Conservation (phyloP, 2,797 vertebrate genomes). For the Gobio occitaniae region DNA sequence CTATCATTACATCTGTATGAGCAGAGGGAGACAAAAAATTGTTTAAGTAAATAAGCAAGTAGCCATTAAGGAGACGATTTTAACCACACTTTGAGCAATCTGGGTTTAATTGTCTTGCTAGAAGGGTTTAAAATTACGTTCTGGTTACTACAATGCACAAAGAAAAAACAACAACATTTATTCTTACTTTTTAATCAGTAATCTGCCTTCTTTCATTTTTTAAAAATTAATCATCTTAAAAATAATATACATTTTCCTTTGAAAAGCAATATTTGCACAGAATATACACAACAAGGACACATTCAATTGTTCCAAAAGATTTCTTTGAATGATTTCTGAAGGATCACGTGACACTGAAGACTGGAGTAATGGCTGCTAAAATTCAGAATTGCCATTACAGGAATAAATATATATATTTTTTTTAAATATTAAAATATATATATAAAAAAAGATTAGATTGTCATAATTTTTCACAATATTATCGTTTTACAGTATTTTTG, state of each 20-base stretch:
- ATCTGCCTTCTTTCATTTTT: background rate
- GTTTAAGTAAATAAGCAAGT: background rate
- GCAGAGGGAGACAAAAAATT: background rate
- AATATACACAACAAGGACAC: background rate
- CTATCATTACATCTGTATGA: constrained; percentile 90
- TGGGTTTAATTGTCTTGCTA: background rate
- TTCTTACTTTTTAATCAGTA: background rate
- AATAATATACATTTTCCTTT: background rate
- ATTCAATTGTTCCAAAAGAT: background rate
- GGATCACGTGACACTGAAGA: background rate
- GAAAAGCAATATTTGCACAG: background rate
- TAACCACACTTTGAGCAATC: background rate
- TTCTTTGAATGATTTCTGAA: background rate
- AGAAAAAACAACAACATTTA: background rate
- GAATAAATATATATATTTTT: background rate
- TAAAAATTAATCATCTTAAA: background rate
- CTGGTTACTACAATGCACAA: background rate
- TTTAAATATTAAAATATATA: background rate
- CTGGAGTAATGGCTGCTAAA: background rate
- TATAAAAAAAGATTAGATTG: too few relatives aligned
- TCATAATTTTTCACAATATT: background rate
- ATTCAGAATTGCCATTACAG: background rate
- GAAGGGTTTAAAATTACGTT: background rate
- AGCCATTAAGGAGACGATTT: background rate
- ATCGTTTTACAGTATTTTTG: background rate